Conservation (phyloP, 2,797 vertebrate species). For the Rhodeus uyekii region DNA sequence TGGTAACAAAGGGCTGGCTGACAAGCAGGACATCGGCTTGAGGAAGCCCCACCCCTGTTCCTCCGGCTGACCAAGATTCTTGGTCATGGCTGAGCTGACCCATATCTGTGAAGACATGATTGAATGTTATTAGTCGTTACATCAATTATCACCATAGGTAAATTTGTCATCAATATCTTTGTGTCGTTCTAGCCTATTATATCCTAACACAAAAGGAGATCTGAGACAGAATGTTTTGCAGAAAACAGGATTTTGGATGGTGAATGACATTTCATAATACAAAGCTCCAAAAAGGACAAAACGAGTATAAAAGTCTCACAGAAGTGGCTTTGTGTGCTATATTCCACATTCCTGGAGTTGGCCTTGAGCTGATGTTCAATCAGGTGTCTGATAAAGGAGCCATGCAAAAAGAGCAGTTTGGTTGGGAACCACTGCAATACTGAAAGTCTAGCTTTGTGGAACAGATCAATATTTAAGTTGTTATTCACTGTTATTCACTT, state of each 20-base stretch:
- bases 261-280: not conserved
- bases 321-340: not conserved
- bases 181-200: not conserved
- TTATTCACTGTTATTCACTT: not conserved
- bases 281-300: not conserved
- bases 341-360: too few relatives aligned
- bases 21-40: conserved; percentile 64
- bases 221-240: not conserved
- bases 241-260: not conserved
- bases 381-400: not conserved
- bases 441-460: not conserved
- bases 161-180: not conserved
- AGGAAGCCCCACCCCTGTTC: conserved; percentile 60
- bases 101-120: conserved; percentile 48
- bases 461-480: not conserved
- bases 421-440: not conserved
- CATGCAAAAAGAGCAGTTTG: too few relatives aligned
- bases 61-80: conserved; percentile 65
- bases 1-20: conserved; percentile 65
- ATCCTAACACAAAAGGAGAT: not conserved
- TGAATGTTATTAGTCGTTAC: conserved; percentile 1
- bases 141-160: not conserved
- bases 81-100: conserved; percentile 59
- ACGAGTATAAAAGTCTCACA: not conserved
- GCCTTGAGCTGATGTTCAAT: not conserved